Percentiles rank a stretch among this genome's conserved stretches.
Evolutionary conservation across 2,888 invertebrate species (phyloP).

Genomic region (Andrena bucephala): DNA sequence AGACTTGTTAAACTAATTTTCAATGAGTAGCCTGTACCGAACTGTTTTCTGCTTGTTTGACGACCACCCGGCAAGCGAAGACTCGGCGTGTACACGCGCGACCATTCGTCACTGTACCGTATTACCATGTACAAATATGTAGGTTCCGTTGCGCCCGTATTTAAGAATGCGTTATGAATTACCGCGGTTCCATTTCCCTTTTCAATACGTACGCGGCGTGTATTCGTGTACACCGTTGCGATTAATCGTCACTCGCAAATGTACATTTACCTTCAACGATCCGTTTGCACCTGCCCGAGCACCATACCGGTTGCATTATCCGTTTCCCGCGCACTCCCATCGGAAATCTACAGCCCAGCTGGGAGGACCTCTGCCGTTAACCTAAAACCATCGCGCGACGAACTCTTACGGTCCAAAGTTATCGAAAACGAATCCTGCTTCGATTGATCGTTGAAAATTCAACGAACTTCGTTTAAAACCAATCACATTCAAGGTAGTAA

Average conservation of each 20-base stretch:
- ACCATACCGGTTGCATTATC: not conserved
- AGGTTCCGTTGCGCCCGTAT: slow-evolving; percentile 36
- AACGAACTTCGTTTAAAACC: too few relatives aligned
- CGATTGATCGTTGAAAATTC: too few relatives aligned
- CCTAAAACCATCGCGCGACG: too few relatives aligned
- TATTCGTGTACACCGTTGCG: slow-evolving; percentile 2
- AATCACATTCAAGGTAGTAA: too few relatives aligned
- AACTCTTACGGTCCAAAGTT: too few relatives aligned
- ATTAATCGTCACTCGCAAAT: slow-evolving; percentile 9
- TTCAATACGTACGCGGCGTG: slow-evolving; percentile 9
- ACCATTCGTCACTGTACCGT: slow-evolving; percentile 33
- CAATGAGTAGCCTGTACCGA: slow-evolving; percentile 16
- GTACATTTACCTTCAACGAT: not conserved
- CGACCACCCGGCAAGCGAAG: slow-evolving; percentile 6
- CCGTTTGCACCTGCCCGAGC: not conserved
- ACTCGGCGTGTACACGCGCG: slow-evolving; percentile 14
- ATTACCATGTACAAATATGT: slow-evolving; percentile 52
- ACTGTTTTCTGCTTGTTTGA: slow-evolving; percentile 35
- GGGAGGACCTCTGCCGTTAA: too few relatives aligned
- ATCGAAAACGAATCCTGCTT: too few relatives aligned
- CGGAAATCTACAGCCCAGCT: too few relatives aligned
- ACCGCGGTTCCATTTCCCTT: slow-evolving; percentile 22
- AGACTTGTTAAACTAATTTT: slow-evolving; percentile 42
- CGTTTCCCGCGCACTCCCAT: too few relatives aligned
- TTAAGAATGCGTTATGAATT: slow-evolving; percentile 52